Percentiles rank a stretch among this genome's conserved stretches.
phyloP scores from a whole-genome alignment of 2,888 invertebrate species.

The Tupiocoris notatus region DNA sequence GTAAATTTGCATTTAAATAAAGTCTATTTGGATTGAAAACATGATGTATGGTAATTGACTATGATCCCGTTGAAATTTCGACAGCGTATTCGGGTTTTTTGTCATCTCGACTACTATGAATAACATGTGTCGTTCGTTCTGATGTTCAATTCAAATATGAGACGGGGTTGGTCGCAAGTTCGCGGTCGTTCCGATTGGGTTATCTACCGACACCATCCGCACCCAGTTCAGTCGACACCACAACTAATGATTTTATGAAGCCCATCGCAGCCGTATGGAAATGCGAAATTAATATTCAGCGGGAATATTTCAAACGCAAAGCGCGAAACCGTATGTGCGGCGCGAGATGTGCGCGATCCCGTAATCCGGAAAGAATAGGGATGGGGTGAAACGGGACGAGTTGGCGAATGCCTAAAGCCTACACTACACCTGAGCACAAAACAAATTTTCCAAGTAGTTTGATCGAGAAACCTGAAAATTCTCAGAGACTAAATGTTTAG shows the following conservation, averaged over 20 bases:
- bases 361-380: neutral
- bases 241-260: conserved; percentile 11
- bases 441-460: too few relatives aligned
- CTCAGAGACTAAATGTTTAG: too few relatives aligned
- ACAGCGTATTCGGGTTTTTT: neutral
- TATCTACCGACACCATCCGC: neutral
- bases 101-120: neutral
- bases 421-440: neutral
- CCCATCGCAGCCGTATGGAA: neutral
- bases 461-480: too few relatives aligned
- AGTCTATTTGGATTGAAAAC: too few relatives aligned
- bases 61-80: neutral
- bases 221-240: neutral
- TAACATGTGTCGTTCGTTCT: neutral
- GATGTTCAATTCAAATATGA: neutral
- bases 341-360: neutral
- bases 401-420: neutral
- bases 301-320: neutral
- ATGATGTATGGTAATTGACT: neutral
- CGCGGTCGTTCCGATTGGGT: neutral
- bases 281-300: conserved; percentile 8
- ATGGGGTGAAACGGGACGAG: neutral
- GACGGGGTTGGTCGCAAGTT: neutral
- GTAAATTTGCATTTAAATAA: too few relatives aligned
- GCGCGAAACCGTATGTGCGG: neutral